Percentiles rank a stretch among this genome's conserved stretches.
Evolutionary conservation across 2,113 vertebrate genomes (phyloP).

Genomic region (Plecotus auritus): DNA sequence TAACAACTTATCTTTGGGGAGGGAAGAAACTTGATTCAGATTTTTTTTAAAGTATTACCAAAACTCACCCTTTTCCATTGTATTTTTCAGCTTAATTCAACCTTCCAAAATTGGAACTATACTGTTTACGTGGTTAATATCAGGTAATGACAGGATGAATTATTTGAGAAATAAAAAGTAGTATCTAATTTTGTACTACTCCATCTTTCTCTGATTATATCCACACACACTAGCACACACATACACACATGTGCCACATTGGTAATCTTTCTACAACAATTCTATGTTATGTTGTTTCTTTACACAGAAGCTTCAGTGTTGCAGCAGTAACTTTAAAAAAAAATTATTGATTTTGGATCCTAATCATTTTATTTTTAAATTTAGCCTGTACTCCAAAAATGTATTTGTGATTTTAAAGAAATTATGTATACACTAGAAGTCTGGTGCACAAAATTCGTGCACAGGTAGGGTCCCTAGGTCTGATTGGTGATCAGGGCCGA

Average conservation of each 20-base stretch:
- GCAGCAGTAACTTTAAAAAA: not conserved
- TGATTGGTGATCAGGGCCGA: too few species aligned
- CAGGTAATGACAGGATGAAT: constrained; percentile 82
- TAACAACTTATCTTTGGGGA: constrained; percentile 35
- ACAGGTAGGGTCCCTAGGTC: too few species aligned
- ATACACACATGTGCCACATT: not conserved
- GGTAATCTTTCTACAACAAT: not conserved
- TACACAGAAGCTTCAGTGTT: not conserved
- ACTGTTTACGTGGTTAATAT: constrained; percentile 84
- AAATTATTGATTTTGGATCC: not conserved
- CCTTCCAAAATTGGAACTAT: constrained; percentile 91
- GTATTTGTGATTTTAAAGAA: not conserved
- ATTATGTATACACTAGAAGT: not conserved
- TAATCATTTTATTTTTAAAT: not conserved
- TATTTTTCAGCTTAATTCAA: constrained; percentile 90
- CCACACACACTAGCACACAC: not conserved
- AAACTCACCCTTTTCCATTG: constrained; percentile 53
- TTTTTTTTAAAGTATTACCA: not conserved
- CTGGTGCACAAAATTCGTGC: too few species aligned
- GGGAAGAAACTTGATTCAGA: constrained; percentile 22
- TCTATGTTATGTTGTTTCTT: not conserved
- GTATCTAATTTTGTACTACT: not conserved
- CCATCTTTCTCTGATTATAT: not conserved
- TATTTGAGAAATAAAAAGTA: constrained; percentile 4
- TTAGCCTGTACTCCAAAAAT: not conserved